These are phyloP conservation scores for Pseudomyrmex dendroicus DNA, from an alignment of 1,140 invertebrate genomes.

Conservation along the genomic window DNA sequence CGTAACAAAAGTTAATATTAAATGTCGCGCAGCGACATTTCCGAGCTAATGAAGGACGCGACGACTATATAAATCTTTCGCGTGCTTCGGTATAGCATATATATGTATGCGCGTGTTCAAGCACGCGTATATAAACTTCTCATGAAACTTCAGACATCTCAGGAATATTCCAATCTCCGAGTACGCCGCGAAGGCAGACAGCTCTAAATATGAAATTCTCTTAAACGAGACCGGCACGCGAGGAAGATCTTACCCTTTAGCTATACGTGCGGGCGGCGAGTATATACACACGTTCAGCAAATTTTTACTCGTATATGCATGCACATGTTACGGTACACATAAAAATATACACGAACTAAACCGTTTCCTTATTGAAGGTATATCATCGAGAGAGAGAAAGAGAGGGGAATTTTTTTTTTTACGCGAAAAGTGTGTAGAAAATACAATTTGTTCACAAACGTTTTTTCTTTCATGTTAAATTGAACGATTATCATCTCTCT, in stretches of 20 bases:
- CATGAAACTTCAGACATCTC: conserved; percentile 56
- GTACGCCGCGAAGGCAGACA: conserved; percentile 56
- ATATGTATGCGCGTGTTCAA: conserved; percentile 51
- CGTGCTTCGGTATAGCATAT: conserved; percentile 38
- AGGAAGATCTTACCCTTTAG: conserved; percentile 23
- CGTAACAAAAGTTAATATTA: conserved; percentile 45
- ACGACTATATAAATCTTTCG: conserved; percentile 60
- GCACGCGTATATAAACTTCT: conserved; percentile 50
- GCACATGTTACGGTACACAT: not conserved
- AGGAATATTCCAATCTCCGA: conserved; percentile 68
- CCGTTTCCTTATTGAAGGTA: too few relatives aligned
- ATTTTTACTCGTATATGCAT: conserved; percentile 30
- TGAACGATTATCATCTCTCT: too few relatives aligned
- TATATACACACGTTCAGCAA: not conserved
- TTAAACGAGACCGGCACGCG: conserved; percentile 64
- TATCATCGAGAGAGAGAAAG: too few relatives aligned
- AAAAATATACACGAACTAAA: not conserved
- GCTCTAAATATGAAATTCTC: conserved; percentile 64
- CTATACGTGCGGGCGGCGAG: not conserved
- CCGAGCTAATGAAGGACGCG: conserved; percentile 31
- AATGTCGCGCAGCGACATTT: conserved; percentile 22
- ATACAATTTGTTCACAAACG: too few relatives aligned
- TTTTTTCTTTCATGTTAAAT: too few relatives aligned
- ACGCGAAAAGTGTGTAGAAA: too few relatives aligned
- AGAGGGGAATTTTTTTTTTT: too few relatives aligned